Conservation (phyloP, 1,140 invertebrate species). For the Nasonia longicornis region DNA sequence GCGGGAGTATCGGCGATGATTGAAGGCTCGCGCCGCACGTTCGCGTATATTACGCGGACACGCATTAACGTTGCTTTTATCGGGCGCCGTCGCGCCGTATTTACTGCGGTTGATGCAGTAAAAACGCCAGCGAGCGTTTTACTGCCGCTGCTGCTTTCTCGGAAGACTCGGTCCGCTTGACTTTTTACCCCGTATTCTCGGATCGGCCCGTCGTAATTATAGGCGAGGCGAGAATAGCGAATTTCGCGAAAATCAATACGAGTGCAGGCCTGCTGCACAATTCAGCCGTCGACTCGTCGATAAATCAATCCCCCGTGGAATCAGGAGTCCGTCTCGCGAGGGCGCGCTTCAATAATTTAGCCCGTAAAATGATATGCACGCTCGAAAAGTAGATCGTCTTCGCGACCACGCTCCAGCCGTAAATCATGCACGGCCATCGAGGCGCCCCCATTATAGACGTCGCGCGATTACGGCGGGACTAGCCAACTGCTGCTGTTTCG, state of each 20-base stretch:
- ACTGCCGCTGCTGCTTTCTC: no score
- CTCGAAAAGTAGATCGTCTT: no score
- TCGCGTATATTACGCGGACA: background rate
- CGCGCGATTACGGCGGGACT: background rate
- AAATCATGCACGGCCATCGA: no score
- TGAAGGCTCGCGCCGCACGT: background rate
- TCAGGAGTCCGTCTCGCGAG: background rate
- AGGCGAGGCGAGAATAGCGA: no score
- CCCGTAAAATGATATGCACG: background rate
- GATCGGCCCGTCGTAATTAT: no score
- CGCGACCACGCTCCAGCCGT: no score
- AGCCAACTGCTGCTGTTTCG: slow-evolving; percentile 6
- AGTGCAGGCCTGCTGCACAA: background rate
- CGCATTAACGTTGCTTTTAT: background rate
- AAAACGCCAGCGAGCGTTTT: no score
- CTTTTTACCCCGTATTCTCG: no score
- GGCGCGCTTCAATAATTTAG: background rate
- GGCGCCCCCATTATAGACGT: background rate
- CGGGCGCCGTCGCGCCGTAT: no score
- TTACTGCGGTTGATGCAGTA: no score
- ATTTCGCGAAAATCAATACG: background rate
- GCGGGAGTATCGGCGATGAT: background rate
- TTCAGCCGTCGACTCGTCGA: background rate
- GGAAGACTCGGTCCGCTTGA: no score
- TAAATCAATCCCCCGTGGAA: background rate